Evolutionary conservation across 1,140 invertebrate genomes (phyloP).

Genomic region (Apolygus lucorum): DNA sequence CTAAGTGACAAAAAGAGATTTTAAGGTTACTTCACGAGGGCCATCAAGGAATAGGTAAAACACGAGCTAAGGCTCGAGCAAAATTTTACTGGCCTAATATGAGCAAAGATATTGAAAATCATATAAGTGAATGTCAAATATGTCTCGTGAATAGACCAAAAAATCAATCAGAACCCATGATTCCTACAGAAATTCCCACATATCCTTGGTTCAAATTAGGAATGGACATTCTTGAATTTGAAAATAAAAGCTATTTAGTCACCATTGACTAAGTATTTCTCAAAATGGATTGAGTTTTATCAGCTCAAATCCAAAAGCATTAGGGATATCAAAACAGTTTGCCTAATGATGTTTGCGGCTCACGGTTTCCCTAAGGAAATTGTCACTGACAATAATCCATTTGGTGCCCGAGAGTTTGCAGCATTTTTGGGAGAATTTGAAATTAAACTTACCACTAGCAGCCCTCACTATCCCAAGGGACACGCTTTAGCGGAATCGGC

Average conservation of each 20-base stretch:
- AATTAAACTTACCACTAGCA: conserved; percentile 1
- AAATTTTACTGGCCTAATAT: conserved; percentile 19
- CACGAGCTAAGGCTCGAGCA: background rate
- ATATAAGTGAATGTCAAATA: conserved; percentile 1
- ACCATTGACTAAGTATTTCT: background rate
- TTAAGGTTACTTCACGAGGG: conserved; percentile 6
- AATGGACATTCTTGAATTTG: conserved; percentile 2
- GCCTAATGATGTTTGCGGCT: background rate
- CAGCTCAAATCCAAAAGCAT: background rate
- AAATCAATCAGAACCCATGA: background rate
- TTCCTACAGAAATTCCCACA: background rate
- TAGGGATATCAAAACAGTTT: background rate
- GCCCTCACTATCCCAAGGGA: background rate
- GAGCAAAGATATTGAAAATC: conserved; percentile 11
- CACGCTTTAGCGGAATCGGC: conserved; percentile 4
- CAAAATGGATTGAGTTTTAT: background rate
- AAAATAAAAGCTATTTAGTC: conserved; percentile 1
- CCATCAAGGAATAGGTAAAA: conserved; percentile 8
- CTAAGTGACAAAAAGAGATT: background rate
- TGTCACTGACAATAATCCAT: background rate
- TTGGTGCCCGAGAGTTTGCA: background rate
- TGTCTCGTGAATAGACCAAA: conserved; percentile 1
- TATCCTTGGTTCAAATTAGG: background rate
- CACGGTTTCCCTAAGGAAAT: conserved; percentile 12
- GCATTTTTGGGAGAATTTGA: background rate